Evolutionary conservation across 2,888 invertebrate species (phyloP), one percentile per base, ranked within the genome.

Genomic region (Agrochola macilenta): DNA sequence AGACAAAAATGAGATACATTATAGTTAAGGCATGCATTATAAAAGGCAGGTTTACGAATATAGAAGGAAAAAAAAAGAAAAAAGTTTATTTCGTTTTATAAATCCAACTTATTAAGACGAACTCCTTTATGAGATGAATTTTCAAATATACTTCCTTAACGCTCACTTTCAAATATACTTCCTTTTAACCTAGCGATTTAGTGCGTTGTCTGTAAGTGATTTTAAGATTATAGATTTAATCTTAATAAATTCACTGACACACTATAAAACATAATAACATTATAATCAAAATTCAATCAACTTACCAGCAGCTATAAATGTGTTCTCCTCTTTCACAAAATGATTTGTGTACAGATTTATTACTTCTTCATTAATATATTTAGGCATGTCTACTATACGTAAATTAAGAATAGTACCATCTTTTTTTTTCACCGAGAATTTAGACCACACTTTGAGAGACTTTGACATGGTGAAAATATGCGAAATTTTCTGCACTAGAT

Each of bases 311-410:
- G 83, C 82, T 74, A 80, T 83, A 30, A 83, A 81, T 8, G 81
- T 76, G 5, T 64, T 69, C 76, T 91, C 91, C 43, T 89, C 84
- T 61, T 78, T 78, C 9, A 79, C 65, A 74, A 89, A 90, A 79
- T 91, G 69, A 5, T 85, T 74, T 0, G 68, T n/a, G 26, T 85
- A 69, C 9, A 88, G 78, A 49, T 88, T 76, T 8, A 82, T 26
- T 20, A 87, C 80, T 65, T 88, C 85, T 3, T 84, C 83, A 0
- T 71, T 11, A 20, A 85, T 77, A 69, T 87, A 76, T 43, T 74
- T 63, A 4, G 90, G 87, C 76, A 85, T 73, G n/a, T 90, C 87
- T 65, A 89, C 78, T 39, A 90, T 86, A 2, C 83, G 76, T 63
- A 91, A 86, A 14, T 90, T 89, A 46, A 74, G 35, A 46, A 70